These are phyloP conservation scores for Brachirus orientalis DNA, from an alignment of 2,113 vertebrate species.

Conservation along the genomic window DNA sequence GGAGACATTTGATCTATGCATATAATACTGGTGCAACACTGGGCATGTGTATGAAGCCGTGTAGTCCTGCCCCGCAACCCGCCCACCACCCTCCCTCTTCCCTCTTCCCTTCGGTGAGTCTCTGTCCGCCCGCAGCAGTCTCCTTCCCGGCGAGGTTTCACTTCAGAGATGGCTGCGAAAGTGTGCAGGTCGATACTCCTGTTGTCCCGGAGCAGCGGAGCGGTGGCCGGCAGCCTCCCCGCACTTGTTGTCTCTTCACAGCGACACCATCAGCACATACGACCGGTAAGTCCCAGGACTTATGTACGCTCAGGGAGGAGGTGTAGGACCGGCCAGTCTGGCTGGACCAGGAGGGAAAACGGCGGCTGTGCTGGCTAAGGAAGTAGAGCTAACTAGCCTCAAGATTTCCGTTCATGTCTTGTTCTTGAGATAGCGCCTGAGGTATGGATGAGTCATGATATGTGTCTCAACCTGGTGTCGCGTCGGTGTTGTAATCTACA, in stretches of 20 bases:
- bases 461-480: conserved; percentile 10
- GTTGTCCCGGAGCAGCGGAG: conserved; percentile 83
- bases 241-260: conserved; percentile 80
- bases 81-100: conserved; percentile 74
- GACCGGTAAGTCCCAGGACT: conserved; percentile 83
- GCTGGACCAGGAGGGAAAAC: conserved; percentile 46
- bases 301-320: conserved; percentile 31
- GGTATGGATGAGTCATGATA: conserved; percentile 29
- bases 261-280: conserved; percentile 77
- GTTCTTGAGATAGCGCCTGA: conserved; percentile 25
- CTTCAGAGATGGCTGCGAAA: conserved; percentile 86
- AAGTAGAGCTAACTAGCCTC: conserved; percentile 80
- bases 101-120: conserved; percentile 73
- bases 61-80: conserved; percentile 80
- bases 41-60: conserved; percentile 72
- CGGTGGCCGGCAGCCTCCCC: conserved; percentile 78
- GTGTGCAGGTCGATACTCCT: conserved; percentile 84
- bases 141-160: conserved; percentile 79
- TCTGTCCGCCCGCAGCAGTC: conserved; percentile 84
- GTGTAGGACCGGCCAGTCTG: conserved; percentile 48
- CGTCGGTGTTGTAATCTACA: conserved; percentile 38
- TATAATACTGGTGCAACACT: conserved; percentile 66
- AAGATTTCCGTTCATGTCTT: conserved; percentile 42
- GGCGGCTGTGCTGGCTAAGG: conserved; percentile 68
- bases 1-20: conserved; percentile 5